A percentile compares a stretch with the other conserved stretches of the same genome.
These are phyloP conservation scores for Proterorhinus semilunaris DNA, from an alignment of 2,113 vertebrate genomes.

Conservation along the genomic window DNA sequence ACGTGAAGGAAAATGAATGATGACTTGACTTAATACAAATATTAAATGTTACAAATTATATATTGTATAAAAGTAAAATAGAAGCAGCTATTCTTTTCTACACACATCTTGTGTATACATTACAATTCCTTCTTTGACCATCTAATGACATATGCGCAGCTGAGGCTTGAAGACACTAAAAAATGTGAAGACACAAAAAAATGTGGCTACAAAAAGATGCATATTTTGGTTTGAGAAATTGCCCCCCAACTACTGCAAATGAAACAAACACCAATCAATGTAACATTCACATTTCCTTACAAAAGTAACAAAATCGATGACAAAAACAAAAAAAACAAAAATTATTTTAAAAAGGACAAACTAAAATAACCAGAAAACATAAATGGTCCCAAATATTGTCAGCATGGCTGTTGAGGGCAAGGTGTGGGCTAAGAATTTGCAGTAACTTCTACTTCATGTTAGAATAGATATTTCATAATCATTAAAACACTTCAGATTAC, in stretches of 20 bases:
- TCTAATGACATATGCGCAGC: constrained; percentile 9
- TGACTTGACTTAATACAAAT: constrained; percentile 47
- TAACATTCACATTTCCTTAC: constrained; percentile 56
- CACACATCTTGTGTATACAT: constrained; percentile 4
- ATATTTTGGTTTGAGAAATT: constrained; percentile 51
- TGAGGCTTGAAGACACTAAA: constrained; percentile 13
- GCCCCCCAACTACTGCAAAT: constrained; percentile 21
- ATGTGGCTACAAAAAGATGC: constrained; percentile 34
- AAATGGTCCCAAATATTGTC: constrained; percentile 72
- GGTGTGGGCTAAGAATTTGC: constrained; percentile 39
- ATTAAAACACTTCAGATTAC: constrained; percentile 1
- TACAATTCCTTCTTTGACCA: constrained; percentile 3
- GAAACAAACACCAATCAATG: constrained; percentile 31
- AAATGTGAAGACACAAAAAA: constrained; percentile 36
- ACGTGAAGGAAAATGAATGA: neutral
- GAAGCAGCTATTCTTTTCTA: constrained; percentile 17
- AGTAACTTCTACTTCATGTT: constrained; percentile 15
- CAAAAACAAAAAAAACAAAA: constrained; percentile 11
- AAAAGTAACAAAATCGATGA: constrained; percentile 17
- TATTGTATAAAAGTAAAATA: constrained; percentile 6
- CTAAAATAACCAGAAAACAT: constrained; percentile 10
- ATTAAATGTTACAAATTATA: neutral
- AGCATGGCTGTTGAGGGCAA: constrained; percentile 31
- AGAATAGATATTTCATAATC: constrained; percentile 48
- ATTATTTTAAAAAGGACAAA: neutral